These are phyloP conservation scores for Calameuta filiformis DNA, from an alignment of 2,888 invertebrate genomes.

Conservation along the genomic window DNA sequence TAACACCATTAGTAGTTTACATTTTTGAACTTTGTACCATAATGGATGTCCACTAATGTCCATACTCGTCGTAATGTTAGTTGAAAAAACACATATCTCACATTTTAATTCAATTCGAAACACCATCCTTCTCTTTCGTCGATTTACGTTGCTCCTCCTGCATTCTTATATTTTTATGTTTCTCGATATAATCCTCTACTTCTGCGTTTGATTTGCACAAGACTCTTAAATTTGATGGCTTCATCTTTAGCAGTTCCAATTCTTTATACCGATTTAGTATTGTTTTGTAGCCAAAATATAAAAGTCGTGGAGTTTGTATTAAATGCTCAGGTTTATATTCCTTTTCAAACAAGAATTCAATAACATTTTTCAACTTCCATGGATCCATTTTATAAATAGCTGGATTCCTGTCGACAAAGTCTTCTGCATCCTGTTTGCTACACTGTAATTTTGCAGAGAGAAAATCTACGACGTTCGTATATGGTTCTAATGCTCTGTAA, in stretches of 20 bases:
- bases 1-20: no score
- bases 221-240: constrained; percentile 27
- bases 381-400: constrained; percentile 62
- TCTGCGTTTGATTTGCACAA: constrained; percentile 36
- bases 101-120: neutral
- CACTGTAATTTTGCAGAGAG: constrained; percentile 62
- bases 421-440: constrained; percentile 49
- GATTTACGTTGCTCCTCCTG: neutral
- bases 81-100: neutral
- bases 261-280: constrained; percentile 58
- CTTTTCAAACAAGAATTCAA: constrained; percentile 63
- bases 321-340: constrained; percentile 63
- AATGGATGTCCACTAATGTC: no score
- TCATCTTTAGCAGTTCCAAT: constrained; percentile 39
- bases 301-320: constrained; percentile 56
- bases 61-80: neutral
- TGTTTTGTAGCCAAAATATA: constrained; percentile 63
- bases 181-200: constrained; percentile 20
- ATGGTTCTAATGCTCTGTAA: constrained; percentile 60
- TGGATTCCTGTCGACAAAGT: constrained; percentile 60
- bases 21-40: no score
- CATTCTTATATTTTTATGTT: constrained; percentile 2
- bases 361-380: constrained; percentile 63
- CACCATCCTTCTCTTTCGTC: neutral
- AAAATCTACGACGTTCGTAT: constrained; percentile 60